Evolutionary conservation across 2,888 invertebrate species (phyloP).

Genomic region (Erebia ligea): DNA sequence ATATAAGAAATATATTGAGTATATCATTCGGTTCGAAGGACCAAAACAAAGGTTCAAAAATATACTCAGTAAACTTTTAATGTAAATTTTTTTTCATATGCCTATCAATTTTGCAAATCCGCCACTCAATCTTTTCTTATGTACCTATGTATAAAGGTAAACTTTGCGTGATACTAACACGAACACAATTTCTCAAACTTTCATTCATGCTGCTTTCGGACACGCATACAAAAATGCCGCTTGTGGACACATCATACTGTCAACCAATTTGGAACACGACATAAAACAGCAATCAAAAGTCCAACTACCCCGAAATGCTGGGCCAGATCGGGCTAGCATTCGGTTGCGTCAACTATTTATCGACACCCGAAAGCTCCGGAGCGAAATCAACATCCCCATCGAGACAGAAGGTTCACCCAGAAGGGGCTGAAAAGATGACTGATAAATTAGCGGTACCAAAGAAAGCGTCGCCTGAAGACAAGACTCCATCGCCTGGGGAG

Average conservation of each 20-base stretch:
- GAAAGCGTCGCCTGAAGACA: constrained; percentile 69
- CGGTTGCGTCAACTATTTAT: constrained; percentile 79
- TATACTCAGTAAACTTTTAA: background rate
- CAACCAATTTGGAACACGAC: background rate
- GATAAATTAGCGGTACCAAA: constrained; percentile 49
- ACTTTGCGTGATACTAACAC: constrained; percentile 47
- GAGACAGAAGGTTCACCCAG: constrained; percentile 73
- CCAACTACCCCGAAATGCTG: constrained; percentile 81
- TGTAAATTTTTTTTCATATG: background rate
- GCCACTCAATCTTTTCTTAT: constrained; percentile 9
- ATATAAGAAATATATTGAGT: constrained; percentile 7
- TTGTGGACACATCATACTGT: background rate
- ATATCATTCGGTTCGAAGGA: background rate
- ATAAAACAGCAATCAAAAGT: constrained; percentile 74
- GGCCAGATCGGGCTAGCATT: constrained; percentile 80
- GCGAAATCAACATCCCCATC: constrained; percentile 59
- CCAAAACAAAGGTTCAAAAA: background rate
- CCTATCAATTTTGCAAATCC: background rate
- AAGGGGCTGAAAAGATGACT: constrained; percentile 58
- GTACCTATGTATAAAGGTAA: background rate
- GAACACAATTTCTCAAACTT: constrained; percentile 41
- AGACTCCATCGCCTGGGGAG: constrained; percentile 66
- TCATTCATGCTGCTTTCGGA: constrained; percentile 35
- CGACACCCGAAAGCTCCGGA: constrained; percentile 60
- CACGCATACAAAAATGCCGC: background rate